Base-by-base conservation (phyloP, 2,797 vertebrate species). In the Tenualosa thibaudeaui region DNA sequence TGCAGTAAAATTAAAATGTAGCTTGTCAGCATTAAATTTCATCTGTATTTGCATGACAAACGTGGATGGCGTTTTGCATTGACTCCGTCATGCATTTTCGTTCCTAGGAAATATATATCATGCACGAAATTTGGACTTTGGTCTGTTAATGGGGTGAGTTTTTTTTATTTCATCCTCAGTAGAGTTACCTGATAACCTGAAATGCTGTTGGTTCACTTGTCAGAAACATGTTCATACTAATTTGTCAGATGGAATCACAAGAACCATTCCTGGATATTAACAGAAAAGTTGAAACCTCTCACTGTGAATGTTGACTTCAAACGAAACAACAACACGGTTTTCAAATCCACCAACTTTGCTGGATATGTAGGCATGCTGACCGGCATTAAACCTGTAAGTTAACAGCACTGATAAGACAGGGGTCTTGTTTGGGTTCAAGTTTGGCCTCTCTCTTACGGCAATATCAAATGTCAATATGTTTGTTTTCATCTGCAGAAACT, bases 311-410 rank as follows among this genome's bases (percentile, higher is more conserved):
- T 99, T 84, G 95, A 99, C 92, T 98, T 99, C 91, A 94, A 91
- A 87, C 96, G 95, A 88, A 97, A 96, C 84, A 97, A 97, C 89
- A 94, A 94, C 92, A 99, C 97, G 0, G 94, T 99, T 56, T 99
- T 99, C 91, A 96, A 93, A 89, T 97, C 97, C 0, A 95, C 98
- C 65, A 97, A 94, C 92, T 98, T 99, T 89, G 97, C 96, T 10
- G 98, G 98, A 92, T 99, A 99, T 71, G 96, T 99, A 17, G 98
- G 98, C 92, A 97, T 97, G 92, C 91, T 99, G 89, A 99, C 98
- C 46, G 98, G 98, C 88, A 94, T 99, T 88, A 97, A 95, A 92
- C 97, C 98, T 68, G 98, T 99, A 92, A 96, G 97, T 89, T n/a
- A 82, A 85, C 19, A 62, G 46, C 0, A 56, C 4, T 75, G 15